Percentiles rank a stretch among this genome's conserved stretches.
Conservation (phyloP, 2,113 vertebrate genomes). For the Vicugna pacos region DNA sequence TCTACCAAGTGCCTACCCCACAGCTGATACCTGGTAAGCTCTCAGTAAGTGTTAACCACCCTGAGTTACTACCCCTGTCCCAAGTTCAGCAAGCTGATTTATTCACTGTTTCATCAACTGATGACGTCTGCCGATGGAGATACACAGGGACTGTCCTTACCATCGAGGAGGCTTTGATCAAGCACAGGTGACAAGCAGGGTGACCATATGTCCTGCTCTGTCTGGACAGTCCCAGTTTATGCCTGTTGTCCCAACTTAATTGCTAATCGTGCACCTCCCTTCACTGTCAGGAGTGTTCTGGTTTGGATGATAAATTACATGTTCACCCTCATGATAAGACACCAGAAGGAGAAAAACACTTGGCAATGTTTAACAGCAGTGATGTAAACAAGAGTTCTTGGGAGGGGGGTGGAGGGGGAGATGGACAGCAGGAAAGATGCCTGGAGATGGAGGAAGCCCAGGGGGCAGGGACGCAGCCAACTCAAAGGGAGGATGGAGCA, state of each 20-base stretch:
- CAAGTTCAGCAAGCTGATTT: neutral
- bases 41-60: neutral
- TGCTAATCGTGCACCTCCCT: neutral
- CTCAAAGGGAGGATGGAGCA: neutral
- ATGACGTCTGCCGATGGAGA: neutral
- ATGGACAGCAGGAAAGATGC: neutral
- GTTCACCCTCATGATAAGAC: neutral
- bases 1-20: neutral
- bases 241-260: neutral
- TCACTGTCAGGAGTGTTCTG: neutral
- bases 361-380: neutral
- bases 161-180: neutral
- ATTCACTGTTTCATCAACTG: neutral
- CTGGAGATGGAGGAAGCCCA: rapidly evolving
- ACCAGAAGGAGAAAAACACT: too few relatives aligned
- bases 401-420: too few relatives aligned
- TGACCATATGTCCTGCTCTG: neutral
- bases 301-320: neutral
- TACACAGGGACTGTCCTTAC: neutral
- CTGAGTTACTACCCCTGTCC: neutral
- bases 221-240: neutral
- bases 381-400: too few relatives aligned
- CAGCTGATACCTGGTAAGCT: neutral
- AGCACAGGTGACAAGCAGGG: neutral
- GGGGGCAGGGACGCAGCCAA: rapidly evolving